Percentiles rank a stretch among this genome's conserved stretches.
Evolutionary conservation across 2,113 vertebrate genomes (phyloP).

Genomic region (Strix aluco): DNA sequence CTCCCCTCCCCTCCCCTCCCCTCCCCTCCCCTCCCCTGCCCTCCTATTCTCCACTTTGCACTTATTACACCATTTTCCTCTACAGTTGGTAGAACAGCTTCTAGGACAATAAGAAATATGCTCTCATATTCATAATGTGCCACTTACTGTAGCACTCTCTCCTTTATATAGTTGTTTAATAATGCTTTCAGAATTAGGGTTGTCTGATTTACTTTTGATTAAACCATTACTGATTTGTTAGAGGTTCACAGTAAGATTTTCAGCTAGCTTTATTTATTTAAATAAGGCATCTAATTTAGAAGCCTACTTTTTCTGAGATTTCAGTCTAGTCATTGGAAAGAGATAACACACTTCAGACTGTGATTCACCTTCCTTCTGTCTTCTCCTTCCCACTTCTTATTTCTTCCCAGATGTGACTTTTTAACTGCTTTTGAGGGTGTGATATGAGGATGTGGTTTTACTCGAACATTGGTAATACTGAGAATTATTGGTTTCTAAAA

Average conservation of each 20-base stretch:
- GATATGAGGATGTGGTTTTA: neutral
- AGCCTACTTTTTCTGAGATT: neutral
- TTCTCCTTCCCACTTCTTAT: neutral
- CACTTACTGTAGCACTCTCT: neutral
- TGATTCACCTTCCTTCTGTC: neutral
- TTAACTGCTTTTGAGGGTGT: neutral
- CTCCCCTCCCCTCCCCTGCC: too few species aligned
- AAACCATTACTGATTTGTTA: neutral
- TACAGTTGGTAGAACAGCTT: neutral
- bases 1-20: too few species aligned
- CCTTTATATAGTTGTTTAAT: neutral
- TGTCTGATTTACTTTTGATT: neutral
- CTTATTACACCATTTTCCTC: neutral
- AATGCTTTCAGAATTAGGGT: neutral
- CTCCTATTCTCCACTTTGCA: neutral
- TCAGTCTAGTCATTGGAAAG: neutral
- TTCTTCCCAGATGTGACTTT: neutral
- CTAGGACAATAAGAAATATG: neutral
- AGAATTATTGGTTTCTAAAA: neutral
- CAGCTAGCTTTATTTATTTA: neutral
- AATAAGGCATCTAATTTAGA: neutral
- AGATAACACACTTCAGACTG: neutral
- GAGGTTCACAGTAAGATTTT: neutral
- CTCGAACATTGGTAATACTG: neutral
- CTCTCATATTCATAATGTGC: neutral